Evolutionary conservation across 1,140 invertebrate genomes (phyloP), one percentile per base, ranked within the genome.

Genomic region (Wasmannia auropunctata): DNA sequence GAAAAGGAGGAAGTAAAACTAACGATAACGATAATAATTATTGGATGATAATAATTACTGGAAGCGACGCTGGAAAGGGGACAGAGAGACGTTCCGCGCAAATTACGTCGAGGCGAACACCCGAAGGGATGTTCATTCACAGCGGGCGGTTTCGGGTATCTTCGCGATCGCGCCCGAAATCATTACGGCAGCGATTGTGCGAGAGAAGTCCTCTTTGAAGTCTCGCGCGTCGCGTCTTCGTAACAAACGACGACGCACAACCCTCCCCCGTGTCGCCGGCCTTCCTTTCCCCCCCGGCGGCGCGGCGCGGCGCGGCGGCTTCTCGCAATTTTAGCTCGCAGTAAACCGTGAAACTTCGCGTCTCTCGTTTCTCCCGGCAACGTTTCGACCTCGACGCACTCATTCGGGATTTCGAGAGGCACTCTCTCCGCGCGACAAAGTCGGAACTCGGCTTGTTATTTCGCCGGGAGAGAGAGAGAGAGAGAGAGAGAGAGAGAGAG

Each of bases 131-230:
- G 51, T 43, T 81, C 16, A 70, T 37, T 70, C 49, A 19, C 34
- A 72, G 79, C 49, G 19, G 25, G 63, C 37, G 67, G 67, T 54
- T 80, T 80, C 58, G 37, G 56, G 6, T 70, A 51, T 70, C 58
- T 81, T 72, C 49, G 60, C 43, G 46, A 80, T 80, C 77, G 51
- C 67, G 37, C 51, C 25, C 67, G 58, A 58, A 83, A 83, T 83
- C 67, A 83, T 83, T 83, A 83, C 67, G 67, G n/a, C 51, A 54
- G 51, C 19, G 67, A 83, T 83, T 83, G 79, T 46, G 79, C 51
- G 79, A 70, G 51, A 81, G 49, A 58, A 58, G 67, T 74, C 51
- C 51, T 49, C 88, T 89, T 89, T 89, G 88, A 89, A 88, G 87
- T 89, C 63, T 46, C 75, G 87, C 75, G 87, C 58, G 77, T 89